Percentiles rank a stretch among this genome's conserved stretches.
Evolutionary conservation across 2,797 vertebrate genomes (phyloP).

Genomic region (Melopsittacus undulatus): DNA sequence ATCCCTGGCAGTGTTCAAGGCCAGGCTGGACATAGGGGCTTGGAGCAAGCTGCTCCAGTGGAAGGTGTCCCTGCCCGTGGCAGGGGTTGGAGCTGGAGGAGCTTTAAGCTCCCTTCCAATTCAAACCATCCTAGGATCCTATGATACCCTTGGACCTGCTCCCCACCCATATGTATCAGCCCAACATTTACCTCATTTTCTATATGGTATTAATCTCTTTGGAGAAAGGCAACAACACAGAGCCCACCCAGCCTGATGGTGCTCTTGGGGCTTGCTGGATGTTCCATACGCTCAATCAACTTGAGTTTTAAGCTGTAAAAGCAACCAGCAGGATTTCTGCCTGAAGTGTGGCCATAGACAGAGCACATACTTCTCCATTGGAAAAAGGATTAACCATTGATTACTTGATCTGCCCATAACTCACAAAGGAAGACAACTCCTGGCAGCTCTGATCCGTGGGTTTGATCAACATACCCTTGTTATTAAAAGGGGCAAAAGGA

Average conservation of each 20-base stretch:
- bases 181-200: background rate
- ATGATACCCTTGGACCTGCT: background rate
- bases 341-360: background rate
- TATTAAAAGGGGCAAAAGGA: background rate
- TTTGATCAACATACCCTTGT: background rate
- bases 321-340: background rate
- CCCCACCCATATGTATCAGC: rapidly evolving
- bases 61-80: too few relatives aligned
- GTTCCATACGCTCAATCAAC: background rate
- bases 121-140: background rate
- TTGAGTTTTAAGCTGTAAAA: background rate
- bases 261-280: background rate
- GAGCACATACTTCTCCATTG: background rate
- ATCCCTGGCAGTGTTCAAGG: too few relatives aligned
- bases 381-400: background rate
- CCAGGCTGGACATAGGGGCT: too few relatives aligned
- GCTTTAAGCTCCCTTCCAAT: too few relatives aligned
- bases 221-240: background rate
- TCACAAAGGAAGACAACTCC: background rate
- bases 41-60: too few relatives aligned
- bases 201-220: background rate
- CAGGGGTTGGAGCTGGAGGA: too few relatives aligned
- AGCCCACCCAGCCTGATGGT: background rate
- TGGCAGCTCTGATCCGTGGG: background rate
- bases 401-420: background rate